Percentiles rank a stretch among this genome's conserved stretches.
Conservation (phyloP, 2,113 vertebrate genomes). For the Pantherophis guttatus region DNA sequence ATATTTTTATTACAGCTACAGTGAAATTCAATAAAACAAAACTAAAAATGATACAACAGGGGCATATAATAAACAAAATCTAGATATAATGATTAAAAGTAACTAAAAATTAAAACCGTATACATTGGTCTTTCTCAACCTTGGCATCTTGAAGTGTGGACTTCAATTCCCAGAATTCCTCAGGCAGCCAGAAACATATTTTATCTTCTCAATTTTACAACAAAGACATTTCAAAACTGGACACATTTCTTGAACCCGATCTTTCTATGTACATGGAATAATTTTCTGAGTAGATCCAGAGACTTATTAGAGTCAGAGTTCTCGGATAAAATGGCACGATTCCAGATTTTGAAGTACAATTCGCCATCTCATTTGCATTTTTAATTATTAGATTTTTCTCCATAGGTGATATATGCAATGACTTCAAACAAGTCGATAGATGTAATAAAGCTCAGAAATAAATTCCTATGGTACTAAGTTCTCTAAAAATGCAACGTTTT, state of each 20-base stretch:
- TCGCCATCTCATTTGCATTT: not conserved
- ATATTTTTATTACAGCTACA: not conserved
- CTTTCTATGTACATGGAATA: not conserved
- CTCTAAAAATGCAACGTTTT: not conserved
- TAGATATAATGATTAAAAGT: not conserved
- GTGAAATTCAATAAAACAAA: not conserved
- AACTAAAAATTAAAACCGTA: not conserved
- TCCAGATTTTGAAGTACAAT: not conserved
- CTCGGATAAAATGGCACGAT: not conserved
- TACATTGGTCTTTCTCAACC: not conserved
- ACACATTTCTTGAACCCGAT: not conserved
- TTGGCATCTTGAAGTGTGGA: not conserved
- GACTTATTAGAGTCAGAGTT: not conserved
- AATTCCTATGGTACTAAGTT: not conserved
- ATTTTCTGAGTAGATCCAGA: not conserved
- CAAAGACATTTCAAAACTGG: not conserved
- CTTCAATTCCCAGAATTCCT: not conserved
- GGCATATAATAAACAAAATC: not conserved
- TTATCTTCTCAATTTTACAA: not conserved
- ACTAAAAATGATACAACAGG: not conserved
- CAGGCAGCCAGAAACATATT: not conserved
- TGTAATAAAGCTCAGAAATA: not conserved
- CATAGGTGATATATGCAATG: not conserved
- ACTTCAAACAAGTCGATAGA: not conserved
- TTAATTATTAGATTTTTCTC: not conserved